Conservation (phyloP, 2,797 vertebrate species). For the Rhinella marina region DNA sequence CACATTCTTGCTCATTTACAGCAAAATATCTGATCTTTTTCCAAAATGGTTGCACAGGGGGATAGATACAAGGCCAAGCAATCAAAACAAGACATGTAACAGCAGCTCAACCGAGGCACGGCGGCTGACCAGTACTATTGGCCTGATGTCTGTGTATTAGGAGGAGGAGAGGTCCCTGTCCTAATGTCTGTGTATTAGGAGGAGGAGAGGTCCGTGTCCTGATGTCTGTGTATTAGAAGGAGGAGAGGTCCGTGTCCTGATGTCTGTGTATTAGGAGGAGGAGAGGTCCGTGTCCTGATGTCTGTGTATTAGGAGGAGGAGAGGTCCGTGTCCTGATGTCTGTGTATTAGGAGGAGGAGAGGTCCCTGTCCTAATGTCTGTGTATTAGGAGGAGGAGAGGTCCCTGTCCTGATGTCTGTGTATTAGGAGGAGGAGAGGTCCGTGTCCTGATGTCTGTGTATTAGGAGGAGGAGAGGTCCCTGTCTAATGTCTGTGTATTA, state of each 20-base stretch:
- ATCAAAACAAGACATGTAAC: conserved; percentile 56
- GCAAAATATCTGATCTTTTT: conserved; percentile 46
- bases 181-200: background rate
- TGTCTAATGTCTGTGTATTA: background rate
- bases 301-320: background rate
- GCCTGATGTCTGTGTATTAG: conserved; percentile 14
- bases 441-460: no score
- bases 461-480: background rate
- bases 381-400: conserved; percentile 6
- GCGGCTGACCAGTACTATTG: conserved; percentile 24
- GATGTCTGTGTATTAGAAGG: conserved; percentile 1
- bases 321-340: background rate
- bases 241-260: background rate
- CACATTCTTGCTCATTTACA: conserved; percentile 54
- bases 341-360: background rate
- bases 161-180: background rate
- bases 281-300: background rate
- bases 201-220: background rate
- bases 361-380: background rate
- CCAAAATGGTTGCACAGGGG: conserved; percentile 54
- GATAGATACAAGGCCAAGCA: conserved; percentile 42
- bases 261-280: background rate
- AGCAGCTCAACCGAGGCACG: conserved; percentile 9
- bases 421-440: no score
- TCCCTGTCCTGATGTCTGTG: no score